Percentiles rank a stretch among this genome's conserved stretches.
phyloP scores from a whole-genome alignment of 2,797 vertebrate species.

The Ambastaia sidthimunki region DNA sequence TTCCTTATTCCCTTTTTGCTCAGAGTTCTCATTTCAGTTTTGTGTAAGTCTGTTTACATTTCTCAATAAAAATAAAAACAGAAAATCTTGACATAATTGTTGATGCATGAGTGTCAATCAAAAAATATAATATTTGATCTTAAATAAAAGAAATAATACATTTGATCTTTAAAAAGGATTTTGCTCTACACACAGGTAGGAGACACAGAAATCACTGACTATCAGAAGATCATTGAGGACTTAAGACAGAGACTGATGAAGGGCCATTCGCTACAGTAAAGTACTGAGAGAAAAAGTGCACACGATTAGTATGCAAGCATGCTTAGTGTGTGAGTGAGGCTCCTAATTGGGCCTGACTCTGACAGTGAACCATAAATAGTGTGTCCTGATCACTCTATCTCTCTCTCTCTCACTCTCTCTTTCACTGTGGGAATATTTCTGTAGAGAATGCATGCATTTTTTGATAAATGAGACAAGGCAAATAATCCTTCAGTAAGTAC shows the following conservation, averaged over 20 bases:
- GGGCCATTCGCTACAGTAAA: background rate
- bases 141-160: no score
- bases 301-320: background rate
- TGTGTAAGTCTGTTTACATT: no score
- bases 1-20: no score
- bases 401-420: background rate
- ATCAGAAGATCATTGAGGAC: constrained; percentile 4
- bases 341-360: constrained; percentile 21
- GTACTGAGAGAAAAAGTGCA: background rate
- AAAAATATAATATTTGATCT: no score
- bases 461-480: constrained; percentile 68
- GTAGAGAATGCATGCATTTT: constrained; percentile 68
- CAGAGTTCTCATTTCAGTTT: no score
- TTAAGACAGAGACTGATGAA: background rate
- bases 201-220: background rate
- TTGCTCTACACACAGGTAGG: no score
- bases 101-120: no score
- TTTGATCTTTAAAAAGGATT: no score
- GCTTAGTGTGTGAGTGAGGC: background rate
- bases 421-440: constrained; percentile 61
- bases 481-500: constrained; percentile 77
- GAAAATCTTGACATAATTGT: no score
- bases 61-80: no score
- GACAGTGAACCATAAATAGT: constrained; percentile 7
- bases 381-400: constrained; percentile 1